A percentile compares a stretch with the other conserved stretches of the same genome.
phyloP scores from a whole-genome alignment of 1,140 invertebrate species.

The Oreohelix idahoensis region DNA sequence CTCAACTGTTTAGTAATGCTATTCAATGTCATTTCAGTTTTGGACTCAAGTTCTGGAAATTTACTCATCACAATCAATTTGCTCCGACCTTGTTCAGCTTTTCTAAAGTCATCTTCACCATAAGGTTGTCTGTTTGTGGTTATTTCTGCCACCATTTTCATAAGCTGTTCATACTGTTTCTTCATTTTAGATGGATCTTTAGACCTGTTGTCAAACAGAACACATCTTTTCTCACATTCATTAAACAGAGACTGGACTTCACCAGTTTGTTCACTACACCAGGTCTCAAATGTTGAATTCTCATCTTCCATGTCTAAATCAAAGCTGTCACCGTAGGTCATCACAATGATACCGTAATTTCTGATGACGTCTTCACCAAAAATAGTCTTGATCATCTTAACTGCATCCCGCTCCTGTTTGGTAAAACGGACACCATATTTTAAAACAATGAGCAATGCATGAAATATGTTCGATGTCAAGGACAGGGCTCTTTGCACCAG shows the following conservation, averaged over 20 bases:
- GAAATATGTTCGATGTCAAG: not conserved
- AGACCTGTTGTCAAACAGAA: constrained; percentile 16
- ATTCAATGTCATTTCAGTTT: not conserved
- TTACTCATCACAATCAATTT: not conserved
- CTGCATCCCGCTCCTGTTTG: not conserved
- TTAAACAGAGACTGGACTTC: not conserved
- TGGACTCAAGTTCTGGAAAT: not conserved
- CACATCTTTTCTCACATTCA: constrained; percentile 5
- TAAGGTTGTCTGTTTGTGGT: not conserved
- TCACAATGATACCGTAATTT: not conserved
- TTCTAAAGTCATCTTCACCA: not conserved
- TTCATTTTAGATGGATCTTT: not conserved
- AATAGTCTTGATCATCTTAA: not conserved
- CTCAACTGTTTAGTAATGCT: not conserved
- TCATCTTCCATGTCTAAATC: not conserved
- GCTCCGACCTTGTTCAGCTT: not conserved
- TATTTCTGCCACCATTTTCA: not conserved
- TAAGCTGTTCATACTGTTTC: not conserved
- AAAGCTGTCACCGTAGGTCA: constrained; percentile 20
- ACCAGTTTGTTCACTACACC: not conserved
- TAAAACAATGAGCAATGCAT: constrained; percentile 45
- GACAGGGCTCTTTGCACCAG: not conserved
- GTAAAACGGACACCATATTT: constrained; percentile 59
- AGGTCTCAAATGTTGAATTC: not conserved
- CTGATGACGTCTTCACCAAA: not conserved